Base-by-base conservation (phyloP, 1,140 invertebrate genomes). In the Drosophila repleta region DNA sequence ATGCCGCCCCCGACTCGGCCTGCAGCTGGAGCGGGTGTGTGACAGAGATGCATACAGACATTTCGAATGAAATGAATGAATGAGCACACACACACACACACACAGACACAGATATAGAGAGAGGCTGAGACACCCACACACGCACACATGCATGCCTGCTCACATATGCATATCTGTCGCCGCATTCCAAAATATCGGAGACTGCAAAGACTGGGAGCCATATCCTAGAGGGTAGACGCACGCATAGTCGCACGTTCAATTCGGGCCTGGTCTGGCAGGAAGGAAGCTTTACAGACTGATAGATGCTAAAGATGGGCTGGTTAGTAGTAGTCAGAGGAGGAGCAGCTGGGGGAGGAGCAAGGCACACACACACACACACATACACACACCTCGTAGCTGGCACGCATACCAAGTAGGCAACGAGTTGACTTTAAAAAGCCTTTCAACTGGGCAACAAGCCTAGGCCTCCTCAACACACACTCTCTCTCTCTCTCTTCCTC, bases 231-330 rank as follows among this genome's bases (percentile, higher is more conserved):
- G 39, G 39, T 43, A 17, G 39, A 43, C 62, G 55, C 75, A 77
- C 81, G 83, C 82, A 82, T 88, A 76, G 70, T 74, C 78, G 66
- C 82, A 87, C 82, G 82, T 85, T 87, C 75, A 45, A 67, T 85
- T 72, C 49, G 63, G 56, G 43, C 17, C 32, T 43, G 39, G 51
- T 43, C 39, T 43, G 81, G 81, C 76, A 82, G 83, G 83, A 87
- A 87, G 82, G 82, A 87, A 87, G 82, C 78, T 76, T 74, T 87
- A 70, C 82, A 87, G 82, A 87, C 82, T 82, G 83, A 87, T 87
- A 87, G 83, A 87, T 82, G 82, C 82, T 71, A 85, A 82, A 85
- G 78, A 81, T 82, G 78, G 72, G 71, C 63, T 43, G 39, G 39
- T 43, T 43, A 43, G 37, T 29, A 39, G 37, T n/a, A 71, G 67